phyloP scores from a whole-genome alignment of 1,140 invertebrate genomes.

The Eufriesea mexicana region DNA sequence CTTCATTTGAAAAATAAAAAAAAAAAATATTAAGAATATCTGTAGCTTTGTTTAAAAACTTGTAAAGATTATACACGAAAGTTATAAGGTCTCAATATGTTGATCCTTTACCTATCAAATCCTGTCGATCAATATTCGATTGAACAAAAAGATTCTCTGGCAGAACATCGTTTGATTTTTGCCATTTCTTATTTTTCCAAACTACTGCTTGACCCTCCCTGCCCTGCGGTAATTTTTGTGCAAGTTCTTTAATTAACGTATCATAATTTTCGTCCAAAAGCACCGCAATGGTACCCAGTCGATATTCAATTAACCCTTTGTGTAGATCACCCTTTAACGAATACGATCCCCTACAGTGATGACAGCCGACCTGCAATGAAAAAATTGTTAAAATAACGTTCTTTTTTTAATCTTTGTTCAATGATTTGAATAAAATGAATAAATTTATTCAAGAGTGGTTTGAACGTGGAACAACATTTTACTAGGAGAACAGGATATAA shows the following conservation, averaged over 20 bases:
- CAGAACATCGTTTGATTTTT: constrained; percentile 40
- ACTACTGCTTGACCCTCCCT: constrained; percentile 75
- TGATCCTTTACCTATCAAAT: constrained; percentile 74
- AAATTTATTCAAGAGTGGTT: neutral
- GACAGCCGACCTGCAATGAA: constrained; percentile 76
- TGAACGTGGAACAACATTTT: neutral
- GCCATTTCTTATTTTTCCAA: constrained; percentile 73
- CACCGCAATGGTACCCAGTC: constrained; percentile 70
- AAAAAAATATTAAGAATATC: neutral
- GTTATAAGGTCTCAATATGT: constrained; percentile 12
- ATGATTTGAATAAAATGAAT: no score
- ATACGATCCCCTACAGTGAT: constrained; percentile 77
- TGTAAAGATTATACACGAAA: constrained; percentile 5
- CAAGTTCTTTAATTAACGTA: constrained; percentile 70
- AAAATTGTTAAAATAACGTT: neutral
- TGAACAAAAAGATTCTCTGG: constrained; percentile 75
- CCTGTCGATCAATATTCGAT: constrained; percentile 74
- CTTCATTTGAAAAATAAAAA: neutral
- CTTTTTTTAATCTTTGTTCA: neutral
- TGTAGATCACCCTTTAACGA: constrained; percentile 73
- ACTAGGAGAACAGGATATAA: neutral
- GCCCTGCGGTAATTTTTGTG: constrained; percentile 71
- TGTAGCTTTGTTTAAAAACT: neutral
- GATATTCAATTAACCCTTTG: constrained; percentile 74
- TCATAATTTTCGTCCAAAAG: constrained; percentile 73